Conservation (phyloP, 2,797 vertebrate genomes). For the Leuciscus waleckii region DNA sequence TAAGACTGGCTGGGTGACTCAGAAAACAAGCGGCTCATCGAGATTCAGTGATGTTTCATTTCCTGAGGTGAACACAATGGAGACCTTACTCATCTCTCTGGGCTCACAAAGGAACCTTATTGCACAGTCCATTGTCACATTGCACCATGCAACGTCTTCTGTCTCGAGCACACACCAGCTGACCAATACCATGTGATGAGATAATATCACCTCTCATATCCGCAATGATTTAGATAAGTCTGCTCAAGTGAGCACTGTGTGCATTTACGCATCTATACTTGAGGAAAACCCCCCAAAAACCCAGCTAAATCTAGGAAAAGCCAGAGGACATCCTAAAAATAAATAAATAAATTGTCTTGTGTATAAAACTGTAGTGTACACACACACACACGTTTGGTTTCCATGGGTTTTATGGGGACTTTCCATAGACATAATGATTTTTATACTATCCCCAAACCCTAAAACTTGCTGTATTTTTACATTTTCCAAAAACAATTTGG, state of each 20-base stretch:
- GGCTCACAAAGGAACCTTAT: constrained; percentile 64
- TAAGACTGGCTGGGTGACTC: constrained; percentile 79
- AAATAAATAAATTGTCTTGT: neutral
- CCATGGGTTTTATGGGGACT: neutral
- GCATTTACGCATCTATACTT: neutral
- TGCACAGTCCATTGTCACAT: constrained; percentile 37
- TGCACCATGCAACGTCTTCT: constrained; percentile 38
- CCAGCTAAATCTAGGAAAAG: constrained; percentile 9
- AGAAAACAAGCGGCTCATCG: constrained; percentile 71
- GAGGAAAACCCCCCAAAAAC: neutral
- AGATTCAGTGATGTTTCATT: constrained; percentile 74
- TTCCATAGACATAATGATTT: neutral
- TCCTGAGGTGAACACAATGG: constrained; percentile 79
- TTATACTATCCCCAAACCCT: neutral
- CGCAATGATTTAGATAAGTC: constrained; percentile 12
- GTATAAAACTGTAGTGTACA: neutral
- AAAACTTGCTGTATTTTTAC: too few relatives aligned
- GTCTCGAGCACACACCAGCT: constrained; percentile 33
- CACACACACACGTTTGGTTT: neutral
- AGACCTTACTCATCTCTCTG: constrained; percentile 69
- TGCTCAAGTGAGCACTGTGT: neutral
- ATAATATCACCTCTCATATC: constrained; percentile 35
- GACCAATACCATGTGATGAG: constrained; percentile 37
- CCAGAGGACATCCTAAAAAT: neutral
- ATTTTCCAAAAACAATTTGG: too few relatives aligned